Evolutionary conservation across 2,797 vertebrate species (phyloP), one percentile per base, ranked within the genome.

Genomic region (Etheostoma perlongum): DNA sequence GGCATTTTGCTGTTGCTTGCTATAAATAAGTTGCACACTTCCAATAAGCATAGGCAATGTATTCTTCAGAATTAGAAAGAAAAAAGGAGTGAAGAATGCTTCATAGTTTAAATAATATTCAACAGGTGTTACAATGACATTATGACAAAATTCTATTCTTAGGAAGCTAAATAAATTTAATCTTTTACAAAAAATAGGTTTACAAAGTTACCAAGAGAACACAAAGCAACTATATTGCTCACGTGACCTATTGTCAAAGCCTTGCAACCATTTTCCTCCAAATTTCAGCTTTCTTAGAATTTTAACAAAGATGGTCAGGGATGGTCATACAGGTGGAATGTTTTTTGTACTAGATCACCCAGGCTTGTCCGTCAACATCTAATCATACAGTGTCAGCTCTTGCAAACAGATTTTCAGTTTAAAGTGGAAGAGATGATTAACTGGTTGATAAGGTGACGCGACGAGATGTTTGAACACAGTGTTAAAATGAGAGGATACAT

Each of bases 11-110:
- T 55, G 59, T 46, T 65, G 66, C 58, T 33, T 14, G 25, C 44
- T 54, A 23, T 16, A 58, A 79, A 67, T 16, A 60, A 64, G 21
- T 71, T 23, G 10, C 21, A 66, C 19, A 59, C 75, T 67, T 53
- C 21, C 11, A 25, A 25, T 25, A 25, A 25, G 25, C 25, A 25
- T 25, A 25, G 3, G 25, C 25, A 2, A 44, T 14, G 18, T 73
- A 25, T 76, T 53, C 27, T 49, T 51, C 30, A 51, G 23, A 25
- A 47, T 36, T 36, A 57, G 55, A 61, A 64, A 33, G 12, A 15
- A 59, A 65, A 62, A 42, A 21, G 19, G 19, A 44, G 21, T 11
- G 9, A 11, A 23, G 25, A 65, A 66, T 2, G 4, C 23, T 1
- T 68, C 40, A 25, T 71, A 5, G 25, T 60, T 51, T 42, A 47